Evolutionary conservation across 2,113 vertebrate species (phyloP), one percentile per base, ranked within the genome.

Genomic region (Corvus moneduloides): DNA sequence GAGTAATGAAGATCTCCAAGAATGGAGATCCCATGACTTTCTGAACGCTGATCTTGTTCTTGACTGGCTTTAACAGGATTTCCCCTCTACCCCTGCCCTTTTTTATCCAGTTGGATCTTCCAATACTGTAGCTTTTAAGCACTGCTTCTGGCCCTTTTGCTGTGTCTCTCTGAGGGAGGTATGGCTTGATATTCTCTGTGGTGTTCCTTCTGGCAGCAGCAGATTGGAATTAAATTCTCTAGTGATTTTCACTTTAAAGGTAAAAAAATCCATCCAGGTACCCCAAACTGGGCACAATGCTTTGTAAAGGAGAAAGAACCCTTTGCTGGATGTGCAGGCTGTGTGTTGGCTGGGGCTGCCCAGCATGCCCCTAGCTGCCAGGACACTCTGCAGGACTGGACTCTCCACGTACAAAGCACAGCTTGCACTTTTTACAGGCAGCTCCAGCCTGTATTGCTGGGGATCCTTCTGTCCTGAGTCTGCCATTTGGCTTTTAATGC

Each of bases 351-450:
- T 27, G 64, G 13, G 19, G 37, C 37, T 87, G 35, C 20, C 30
- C 63, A 55, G 26, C 44, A 14, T 33, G 33, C 6, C 43, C 17
- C 33, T 37, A n/a, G 32, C 8, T 48, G 4, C 67, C n/a, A 44
- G 56, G 17, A 15, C 19, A 22, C 14, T 39, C 21, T 39, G 13
- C 39, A 22, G 49, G 20, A 20, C 39, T 16, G 63, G 16, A 10
- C 7, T 35, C 21, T 48, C 2, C 2, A 55, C 0, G 0, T 7
- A 3, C 28, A 27, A 56, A 86, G 13, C n/a, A 37, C 23, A 37
- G 58, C 16, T 37, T 37, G 15, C 37, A 26, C 15, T 59, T 59
- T 59, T 37, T 59, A 59, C 58, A 59, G n/a, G 23, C 41, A 4
- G 4, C 22, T 35, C n/a, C 22, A 33, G 19, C 1, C 41, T 44